Conservation (phyloP, 2,113 vertebrate genomes). For the Bujurquina vittata region DNA sequence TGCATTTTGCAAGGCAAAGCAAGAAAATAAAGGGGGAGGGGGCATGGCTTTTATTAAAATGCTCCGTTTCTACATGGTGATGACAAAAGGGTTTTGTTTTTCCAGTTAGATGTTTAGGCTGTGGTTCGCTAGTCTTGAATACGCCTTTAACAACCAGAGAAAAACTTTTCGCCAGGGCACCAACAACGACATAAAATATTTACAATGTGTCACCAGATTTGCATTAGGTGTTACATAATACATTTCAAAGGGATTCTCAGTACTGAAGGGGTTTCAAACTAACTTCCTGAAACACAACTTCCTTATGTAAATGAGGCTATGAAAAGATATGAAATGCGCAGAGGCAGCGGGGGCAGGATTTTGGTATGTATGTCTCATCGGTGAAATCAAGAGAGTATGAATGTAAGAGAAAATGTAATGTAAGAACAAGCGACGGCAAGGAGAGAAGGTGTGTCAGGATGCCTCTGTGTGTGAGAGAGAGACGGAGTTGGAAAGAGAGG, state of each 20-base stretch:
- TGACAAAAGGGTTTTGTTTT: neutral
- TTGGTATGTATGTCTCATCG: conserved; percentile 44
- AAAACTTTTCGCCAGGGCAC: neutral
- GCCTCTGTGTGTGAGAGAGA: neutral
- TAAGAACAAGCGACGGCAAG: conserved; percentile 33
- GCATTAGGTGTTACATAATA: conserved; percentile 53
- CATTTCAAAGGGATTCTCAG: conserved; percentile 51
- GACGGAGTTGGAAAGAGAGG: conserved; percentile 3
- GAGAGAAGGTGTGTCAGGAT: conserved; percentile 23
- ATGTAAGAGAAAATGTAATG: conserved; percentile 53
- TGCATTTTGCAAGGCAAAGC: neutral
- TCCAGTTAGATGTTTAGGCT: neutral
- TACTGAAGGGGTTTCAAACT: conserved; percentile 55
- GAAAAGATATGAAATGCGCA: conserved; percentile 56
- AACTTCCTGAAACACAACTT: conserved; percentile 61
- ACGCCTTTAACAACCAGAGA: neutral
- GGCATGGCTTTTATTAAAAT: neutral
- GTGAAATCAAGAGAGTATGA: conserved; percentile 50
- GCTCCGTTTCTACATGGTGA: neutral
- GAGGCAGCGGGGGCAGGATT: conserved; percentile 40
- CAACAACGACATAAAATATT: conserved; percentile 33
- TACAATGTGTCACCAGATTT: conserved; percentile 55
- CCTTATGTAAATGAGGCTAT: conserved; percentile 62
- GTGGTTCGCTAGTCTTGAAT: neutral
- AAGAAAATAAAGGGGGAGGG: neutral